Evolutionary conservation across 92 coral and sea anemone genomes (phyloP).

Genomic region (Micromussa lordhowensis): DNA sequence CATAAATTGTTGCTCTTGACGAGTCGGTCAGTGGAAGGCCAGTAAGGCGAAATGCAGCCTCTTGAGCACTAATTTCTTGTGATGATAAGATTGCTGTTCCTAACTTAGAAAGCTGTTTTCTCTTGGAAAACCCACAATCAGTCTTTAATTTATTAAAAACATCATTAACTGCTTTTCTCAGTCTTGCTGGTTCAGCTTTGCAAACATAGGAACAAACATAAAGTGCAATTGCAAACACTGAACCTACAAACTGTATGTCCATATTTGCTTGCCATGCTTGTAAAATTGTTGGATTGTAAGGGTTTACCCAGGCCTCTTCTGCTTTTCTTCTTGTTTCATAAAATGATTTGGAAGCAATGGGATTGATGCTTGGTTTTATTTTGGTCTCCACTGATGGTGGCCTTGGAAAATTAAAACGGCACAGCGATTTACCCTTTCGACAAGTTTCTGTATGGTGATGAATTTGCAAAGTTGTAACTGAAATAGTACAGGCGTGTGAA

Average conservation of each 20-base stretch:
- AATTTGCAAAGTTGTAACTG: not conserved
- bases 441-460: constrained; percentile 4
- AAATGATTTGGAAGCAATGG: not conserved
- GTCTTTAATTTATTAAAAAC: constrained; percentile 22
- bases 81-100: constrained; percentile 33
- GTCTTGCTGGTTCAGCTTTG: constrained; percentile 59
- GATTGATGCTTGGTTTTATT: not conserved
- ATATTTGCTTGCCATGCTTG: constrained; percentile 66
- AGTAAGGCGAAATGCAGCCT: constrained; percentile 53
- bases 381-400: not conserved
- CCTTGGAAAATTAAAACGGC: not conserved
- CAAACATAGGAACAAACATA: constrained; percentile 68
- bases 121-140: constrained; percentile 40
- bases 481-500: too few species aligned
- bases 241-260: constrained; percentile 59
- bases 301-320: constrained; percentile 24
- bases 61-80: constrained; percentile 59
- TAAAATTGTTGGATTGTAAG: constrained; percentile 44
- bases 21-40: constrained; percentile 40
- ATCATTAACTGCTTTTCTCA: constrained; percentile 38
- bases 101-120: constrained; percentile 44
- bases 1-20: constrained; percentile 47
- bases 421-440: not conserved
- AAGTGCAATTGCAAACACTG: constrained; percentile 60
- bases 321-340: not conserved